Evolutionary conservation across 2,113 vertebrate species (phyloP).

Genomic region (Chiloscyllium plagiosum): DNA sequence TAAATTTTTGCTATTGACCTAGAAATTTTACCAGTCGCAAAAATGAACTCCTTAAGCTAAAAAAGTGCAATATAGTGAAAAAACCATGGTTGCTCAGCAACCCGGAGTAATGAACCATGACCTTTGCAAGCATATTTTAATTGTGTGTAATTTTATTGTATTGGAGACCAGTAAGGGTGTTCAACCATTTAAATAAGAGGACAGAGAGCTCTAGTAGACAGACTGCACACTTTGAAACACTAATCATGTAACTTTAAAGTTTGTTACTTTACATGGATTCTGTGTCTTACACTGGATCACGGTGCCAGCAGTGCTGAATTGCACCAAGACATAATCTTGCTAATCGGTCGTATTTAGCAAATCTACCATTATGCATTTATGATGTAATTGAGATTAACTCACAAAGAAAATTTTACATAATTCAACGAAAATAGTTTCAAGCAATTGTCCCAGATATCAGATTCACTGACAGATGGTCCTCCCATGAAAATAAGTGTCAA

Average conservation of each 20-base stretch:
- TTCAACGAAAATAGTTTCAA: neutral
- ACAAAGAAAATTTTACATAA: neutral
- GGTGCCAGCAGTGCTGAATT: neutral
- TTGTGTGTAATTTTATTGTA: slow-evolving; percentile 30
- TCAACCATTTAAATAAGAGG: slow-evolving; percentile 12
- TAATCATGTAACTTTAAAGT: neutral
- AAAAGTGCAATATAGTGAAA: slow-evolving; percentile 23
- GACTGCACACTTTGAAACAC: neutral
- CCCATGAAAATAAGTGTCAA: neutral
- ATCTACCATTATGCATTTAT: neutral
- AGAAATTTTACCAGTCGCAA: slow-evolving; percentile 37
- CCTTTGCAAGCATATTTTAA: slow-evolving; percentile 33
- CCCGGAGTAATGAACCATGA: slow-evolving; percentile 25
- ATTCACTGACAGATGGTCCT: neutral
- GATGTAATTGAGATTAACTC: neutral
- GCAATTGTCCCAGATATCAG: neutral
- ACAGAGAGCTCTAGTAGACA: neutral
- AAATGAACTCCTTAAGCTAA: slow-evolving; percentile 33
- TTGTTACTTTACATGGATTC: neutral
- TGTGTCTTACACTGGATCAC: neutral
- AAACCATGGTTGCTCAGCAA: slow-evolving; percentile 2
- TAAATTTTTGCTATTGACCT: slow-evolving; percentile 37
- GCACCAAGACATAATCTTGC: neutral
- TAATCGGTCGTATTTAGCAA: neutral
- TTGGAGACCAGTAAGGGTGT: slow-evolving; percentile 15